Conservation (phyloP, 2,113 vertebrate species). For the Stictonetta naevosa region DNA sequence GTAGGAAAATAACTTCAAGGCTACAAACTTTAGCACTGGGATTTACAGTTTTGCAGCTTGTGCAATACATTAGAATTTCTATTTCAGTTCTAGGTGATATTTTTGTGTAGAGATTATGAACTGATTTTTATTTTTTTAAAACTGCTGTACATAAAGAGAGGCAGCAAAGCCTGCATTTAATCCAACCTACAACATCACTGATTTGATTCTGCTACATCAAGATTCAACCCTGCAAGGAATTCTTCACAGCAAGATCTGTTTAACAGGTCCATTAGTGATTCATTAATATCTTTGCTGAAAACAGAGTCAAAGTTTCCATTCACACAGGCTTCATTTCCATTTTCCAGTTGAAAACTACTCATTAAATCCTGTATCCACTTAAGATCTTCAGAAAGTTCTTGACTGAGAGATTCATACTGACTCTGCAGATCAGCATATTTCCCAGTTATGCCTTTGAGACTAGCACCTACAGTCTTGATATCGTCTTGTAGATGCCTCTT, state of each 20-base stretch:
- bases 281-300: slow-evolving; percentile 75
- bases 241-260: slow-evolving; percentile 75
- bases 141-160: background rate
- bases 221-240: slow-evolving; percentile 75
- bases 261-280: slow-evolving; percentile 80
- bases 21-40: background rate
- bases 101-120: background rate
- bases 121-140: background rate
- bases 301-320: slow-evolving; percentile 68
- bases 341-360: slow-evolving; percentile 73
- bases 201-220: slow-evolving; percentile 63
- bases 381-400: slow-evolving; percentile 85
- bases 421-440: slow-evolving; percentile 79
- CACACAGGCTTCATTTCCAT: background rate
- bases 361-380: slow-evolving; percentile 85
- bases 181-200: background rate
- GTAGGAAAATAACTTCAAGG: background rate
- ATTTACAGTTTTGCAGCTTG: background rate
- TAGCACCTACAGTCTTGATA: slow-evolving; percentile 66
- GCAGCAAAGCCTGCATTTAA: background rate
- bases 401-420: slow-evolving; percentile 81
- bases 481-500: slow-evolving; percentile 84
- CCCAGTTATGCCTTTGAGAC: slow-evolving; percentile 67
- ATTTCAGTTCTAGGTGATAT: background rate
- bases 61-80: background rate